phyloP scores from a whole-genome alignment of 2,113 vertebrate species.

The zebrafish (Danio rerio) region DNA sequence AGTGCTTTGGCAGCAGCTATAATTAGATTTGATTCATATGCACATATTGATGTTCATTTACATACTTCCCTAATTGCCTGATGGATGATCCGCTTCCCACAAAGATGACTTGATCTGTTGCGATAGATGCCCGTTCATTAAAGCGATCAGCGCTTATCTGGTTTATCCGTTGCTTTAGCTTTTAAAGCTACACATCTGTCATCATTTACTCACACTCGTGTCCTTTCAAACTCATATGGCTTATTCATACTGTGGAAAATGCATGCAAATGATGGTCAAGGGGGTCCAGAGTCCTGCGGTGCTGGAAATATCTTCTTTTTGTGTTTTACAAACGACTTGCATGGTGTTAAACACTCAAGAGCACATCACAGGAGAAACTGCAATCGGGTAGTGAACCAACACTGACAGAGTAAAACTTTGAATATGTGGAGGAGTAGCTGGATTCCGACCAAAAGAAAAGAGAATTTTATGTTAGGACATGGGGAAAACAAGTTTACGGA shows the following conservation, averaged over 20 bases:
- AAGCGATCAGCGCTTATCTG: not conserved
- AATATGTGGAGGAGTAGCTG: not conserved
- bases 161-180: not conserved
- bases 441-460: constrained; percentile 2
- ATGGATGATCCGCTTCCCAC: constrained; percentile 6
- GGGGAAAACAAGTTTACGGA: not conserved
- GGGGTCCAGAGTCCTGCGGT: too few relatives aligned
- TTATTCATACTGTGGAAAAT: not conserved
- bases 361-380: not conserved
- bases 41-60: constrained; percentile 27
- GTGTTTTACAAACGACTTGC: not conserved
- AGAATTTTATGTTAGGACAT: not conserved
- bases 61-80: constrained; percentile 24
- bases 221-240: not conserved
- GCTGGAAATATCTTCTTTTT: not conserved
- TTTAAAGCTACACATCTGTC: not conserved
- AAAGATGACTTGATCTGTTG: not conserved
- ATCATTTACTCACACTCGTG: not conserved
- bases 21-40: constrained; percentile 26
- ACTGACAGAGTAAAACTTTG: not conserved
- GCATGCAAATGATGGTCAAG: too few relatives aligned
- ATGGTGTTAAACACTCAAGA: not conserved
- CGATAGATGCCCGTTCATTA: not conserved
- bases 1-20: constrained; percentile 3
- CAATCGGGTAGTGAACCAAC: not conserved